Evolutionary conservation across 92 coral and sea anemone species (phyloP).

Genomic region (Epizoanthus scotinus): DNA sequence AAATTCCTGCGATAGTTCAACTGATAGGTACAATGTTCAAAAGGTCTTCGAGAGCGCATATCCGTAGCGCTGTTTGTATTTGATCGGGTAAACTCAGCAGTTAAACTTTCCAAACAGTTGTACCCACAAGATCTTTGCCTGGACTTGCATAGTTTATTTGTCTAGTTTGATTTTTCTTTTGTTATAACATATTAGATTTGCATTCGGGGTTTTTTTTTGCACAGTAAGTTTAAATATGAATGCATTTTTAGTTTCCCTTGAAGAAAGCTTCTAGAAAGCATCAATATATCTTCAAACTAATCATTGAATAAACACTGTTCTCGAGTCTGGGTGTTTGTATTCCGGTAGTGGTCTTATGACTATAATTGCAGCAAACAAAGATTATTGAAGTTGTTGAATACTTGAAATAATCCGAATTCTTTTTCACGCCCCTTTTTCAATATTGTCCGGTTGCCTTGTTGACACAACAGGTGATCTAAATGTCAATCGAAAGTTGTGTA

Average conservation of each 20-base stretch:
- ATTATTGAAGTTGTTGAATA: conserved; percentile 1
- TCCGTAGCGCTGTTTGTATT: too few relatives aligned
- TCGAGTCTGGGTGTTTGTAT: neutral
- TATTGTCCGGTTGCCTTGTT: neutral
- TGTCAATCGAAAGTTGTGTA: neutral
- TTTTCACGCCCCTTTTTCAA: conserved; percentile 8
- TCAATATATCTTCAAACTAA: too few relatives aligned
- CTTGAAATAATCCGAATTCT: conserved; percentile 14
- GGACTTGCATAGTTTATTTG: too few relatives aligned
- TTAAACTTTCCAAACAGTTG: too few relatives aligned
- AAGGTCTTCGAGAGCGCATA: neutral
- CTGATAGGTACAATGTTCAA: neutral
- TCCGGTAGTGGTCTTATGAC: neutral
- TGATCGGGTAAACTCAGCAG: too few relatives aligned
- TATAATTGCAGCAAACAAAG: neutral
- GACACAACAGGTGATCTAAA: neutral
- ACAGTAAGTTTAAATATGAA: too few relatives aligned
- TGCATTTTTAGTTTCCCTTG: too few relatives aligned
- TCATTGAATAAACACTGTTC: neutral
- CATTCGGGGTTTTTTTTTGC: too few relatives aligned
- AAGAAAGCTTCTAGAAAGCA: too few relatives aligned
- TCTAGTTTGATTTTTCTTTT: too few relatives aligned
- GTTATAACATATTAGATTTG: too few relatives aligned
- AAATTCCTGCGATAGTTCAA: neutral
- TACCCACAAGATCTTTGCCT: too few relatives aligned